These are phyloP conservation scores for Fopius arisanus DNA, from an alignment of 1,140 invertebrate genomes.

Conservation along the genomic window DNA sequence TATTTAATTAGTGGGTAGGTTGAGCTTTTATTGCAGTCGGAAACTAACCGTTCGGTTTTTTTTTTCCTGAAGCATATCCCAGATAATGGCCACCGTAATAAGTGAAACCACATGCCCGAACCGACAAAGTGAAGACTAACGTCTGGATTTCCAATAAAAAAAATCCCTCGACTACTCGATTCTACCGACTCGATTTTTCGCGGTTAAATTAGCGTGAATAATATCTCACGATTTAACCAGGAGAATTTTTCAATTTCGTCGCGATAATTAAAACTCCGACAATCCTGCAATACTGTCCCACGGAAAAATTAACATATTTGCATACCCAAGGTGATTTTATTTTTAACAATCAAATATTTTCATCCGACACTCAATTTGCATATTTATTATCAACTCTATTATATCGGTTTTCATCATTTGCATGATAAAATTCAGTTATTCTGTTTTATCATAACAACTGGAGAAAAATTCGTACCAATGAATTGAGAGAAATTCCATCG, in stretches of 20 bases:
- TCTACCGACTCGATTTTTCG: too few relatives aligned
- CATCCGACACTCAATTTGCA: neutral
- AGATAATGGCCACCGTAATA: neutral
- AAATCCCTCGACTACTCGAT: neutral
- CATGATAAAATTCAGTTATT: neutral
- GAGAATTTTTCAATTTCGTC: too few relatives aligned
- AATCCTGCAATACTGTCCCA: too few relatives aligned
- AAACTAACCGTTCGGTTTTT: neutral
- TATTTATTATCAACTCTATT: neutral
- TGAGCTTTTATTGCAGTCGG: neutral
- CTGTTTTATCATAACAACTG: neutral
- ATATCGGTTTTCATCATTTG: neutral
- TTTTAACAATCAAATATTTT: too few relatives aligned
- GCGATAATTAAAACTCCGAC: too few relatives aligned
- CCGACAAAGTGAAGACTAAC: neutral
- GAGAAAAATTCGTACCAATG: neutral
- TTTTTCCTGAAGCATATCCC: neutral
- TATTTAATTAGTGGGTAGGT: neutral
- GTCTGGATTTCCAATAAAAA: neutral
- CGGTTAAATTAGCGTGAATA: too few relatives aligned
- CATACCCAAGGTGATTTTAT: too few relatives aligned
- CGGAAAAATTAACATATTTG: too few relatives aligned
- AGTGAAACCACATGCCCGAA: neutral
- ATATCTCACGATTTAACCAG: too few relatives aligned
- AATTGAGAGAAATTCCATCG: too few relatives aligned